These are phyloP conservation scores for Dolichopus griseipennis DNA, from an alignment of 2,888 invertebrate species.

Conservation along the genomic window DNA sequence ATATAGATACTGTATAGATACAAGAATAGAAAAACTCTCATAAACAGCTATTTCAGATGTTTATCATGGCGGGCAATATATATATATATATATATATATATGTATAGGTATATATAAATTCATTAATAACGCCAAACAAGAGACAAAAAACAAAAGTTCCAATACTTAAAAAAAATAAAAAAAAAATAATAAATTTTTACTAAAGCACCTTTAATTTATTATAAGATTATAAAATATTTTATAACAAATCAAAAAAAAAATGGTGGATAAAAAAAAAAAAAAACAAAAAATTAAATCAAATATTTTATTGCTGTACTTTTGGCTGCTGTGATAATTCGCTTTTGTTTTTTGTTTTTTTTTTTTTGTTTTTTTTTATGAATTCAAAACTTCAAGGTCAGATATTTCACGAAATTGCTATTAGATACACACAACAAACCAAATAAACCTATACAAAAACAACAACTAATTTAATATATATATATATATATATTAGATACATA, in stretches of 20 bases:
- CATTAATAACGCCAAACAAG: not conserved
- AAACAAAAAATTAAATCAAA: no score
- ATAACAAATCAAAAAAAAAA: not conserved
- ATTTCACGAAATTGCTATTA: conserved; percentile 4
- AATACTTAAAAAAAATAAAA: not conserved
- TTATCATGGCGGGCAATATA: not conserved
- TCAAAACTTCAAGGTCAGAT: not conserved
- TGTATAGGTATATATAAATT: no score
- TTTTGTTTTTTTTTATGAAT: not conserved
- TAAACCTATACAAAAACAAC: no score
- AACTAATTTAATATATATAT: not conserved
- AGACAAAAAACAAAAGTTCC: not conserved
- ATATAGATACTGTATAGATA: no score
- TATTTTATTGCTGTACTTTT: not conserved
- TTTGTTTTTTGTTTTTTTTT: not conserved
- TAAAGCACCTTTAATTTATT: conserved; percentile 4
- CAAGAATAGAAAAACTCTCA: not conserved
- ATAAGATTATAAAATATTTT: conserved; percentile 3
- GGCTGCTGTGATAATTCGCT: not conserved
- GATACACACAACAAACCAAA: no score
- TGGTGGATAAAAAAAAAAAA: no score
- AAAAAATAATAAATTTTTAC: not conserved
- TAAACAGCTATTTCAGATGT: not conserved
- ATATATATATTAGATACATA: no score
- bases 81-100: no score